phyloP scores from a whole-genome alignment of 1,140 invertebrate genomes.

The Aradophagus sp. region DNA sequence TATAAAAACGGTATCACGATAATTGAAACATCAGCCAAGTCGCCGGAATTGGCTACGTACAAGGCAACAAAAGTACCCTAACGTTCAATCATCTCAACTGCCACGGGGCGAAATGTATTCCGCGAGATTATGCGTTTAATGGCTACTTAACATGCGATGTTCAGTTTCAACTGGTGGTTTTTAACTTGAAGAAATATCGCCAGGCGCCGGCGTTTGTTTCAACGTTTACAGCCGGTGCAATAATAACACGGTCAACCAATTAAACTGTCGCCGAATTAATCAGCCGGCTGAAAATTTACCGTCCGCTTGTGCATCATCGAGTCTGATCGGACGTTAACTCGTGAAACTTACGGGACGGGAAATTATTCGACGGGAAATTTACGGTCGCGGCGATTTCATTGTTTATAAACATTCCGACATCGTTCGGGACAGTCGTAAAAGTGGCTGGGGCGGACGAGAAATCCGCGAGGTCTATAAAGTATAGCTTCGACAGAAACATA shows the following conservation, averaged over 20 bases:
- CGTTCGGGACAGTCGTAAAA: slow-evolving; percentile 15
- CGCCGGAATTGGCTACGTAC: slow-evolving; percentile 15
- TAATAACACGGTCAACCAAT: slow-evolving; percentile 33
- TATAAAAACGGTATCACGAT: too few species aligned
- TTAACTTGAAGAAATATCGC: slow-evolving; percentile 48
- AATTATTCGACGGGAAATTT: too few species aligned
- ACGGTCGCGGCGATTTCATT: slow-evolving; percentile 11
- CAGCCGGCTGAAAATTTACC: slow-evolving; percentile 15
- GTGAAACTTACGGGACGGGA: too few species aligned
- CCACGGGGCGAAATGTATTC: slow-evolving; percentile 36
- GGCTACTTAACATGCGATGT: slow-evolving; percentile 57
- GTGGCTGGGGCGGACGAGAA: slow-evolving; percentile 1
- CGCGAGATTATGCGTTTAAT: slow-evolving; percentile 52
- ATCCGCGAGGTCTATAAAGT: slow-evolving; percentile 28
- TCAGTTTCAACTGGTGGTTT: slow-evolving; percentile 57
- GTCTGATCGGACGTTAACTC: slow-evolving; percentile 1
- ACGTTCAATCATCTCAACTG: slow-evolving; percentile 49
- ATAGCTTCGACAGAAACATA: slow-evolving; percentile 5
- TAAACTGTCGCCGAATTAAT: slow-evolving; percentile 32
- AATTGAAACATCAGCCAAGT: slow-evolving; percentile 27
- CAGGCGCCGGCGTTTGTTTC: slow-evolving; percentile 24
- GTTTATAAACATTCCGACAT: slow-evolving; percentile 30
- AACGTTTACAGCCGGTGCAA: slow-evolving; percentile 21
- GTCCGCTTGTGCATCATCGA: slow-evolving; percentile 8
- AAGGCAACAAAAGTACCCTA: slow-evolving; percentile 6